These are phyloP conservation scores for Pyrgus malvae DNA, from an alignment of 2,888 invertebrate species.

Conservation along the genomic window DNA sequence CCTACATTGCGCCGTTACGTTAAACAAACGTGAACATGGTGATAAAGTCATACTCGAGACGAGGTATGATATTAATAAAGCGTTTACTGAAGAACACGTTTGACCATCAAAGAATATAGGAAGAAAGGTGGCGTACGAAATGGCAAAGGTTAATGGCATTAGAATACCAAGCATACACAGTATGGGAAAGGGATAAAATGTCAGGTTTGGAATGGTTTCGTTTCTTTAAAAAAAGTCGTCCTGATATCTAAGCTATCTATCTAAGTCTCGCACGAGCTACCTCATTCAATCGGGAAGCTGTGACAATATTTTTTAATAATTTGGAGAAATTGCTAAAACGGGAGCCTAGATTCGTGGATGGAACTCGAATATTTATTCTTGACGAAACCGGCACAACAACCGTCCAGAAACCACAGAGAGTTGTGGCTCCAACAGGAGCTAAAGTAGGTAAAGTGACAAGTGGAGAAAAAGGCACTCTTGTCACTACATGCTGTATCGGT, in stretches of 20 bases:
- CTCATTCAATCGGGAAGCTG: background rate
- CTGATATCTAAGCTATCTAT: background rate
- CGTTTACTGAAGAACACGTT: conserved; percentile 13
- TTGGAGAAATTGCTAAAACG: background rate
- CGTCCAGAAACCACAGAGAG: conserved; percentile 25
- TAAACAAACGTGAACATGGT: conserved; percentile 17
- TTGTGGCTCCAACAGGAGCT: conserved; percentile 39
- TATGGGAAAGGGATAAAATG: background rate
- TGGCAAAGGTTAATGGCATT: background rate
- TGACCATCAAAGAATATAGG: background rate
- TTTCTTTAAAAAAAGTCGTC: background rate
- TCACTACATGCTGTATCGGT: conserved; percentile 42
- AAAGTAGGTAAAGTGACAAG: conserved; percentile 26
- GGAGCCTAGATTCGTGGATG: conserved; percentile 16
- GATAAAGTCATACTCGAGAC: background rate
- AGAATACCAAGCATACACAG: background rate
- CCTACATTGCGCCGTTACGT: conserved; percentile 15
- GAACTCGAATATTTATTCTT: conserved; percentile 7
- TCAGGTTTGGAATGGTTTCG: background rate
- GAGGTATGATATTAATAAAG: conserved; percentile 22
- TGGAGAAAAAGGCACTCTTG: conserved; percentile 36
- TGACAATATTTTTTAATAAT: background rate
- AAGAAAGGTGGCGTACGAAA: background rate
- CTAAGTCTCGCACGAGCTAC: background rate
- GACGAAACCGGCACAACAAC: conserved; percentile 19